A percentile compares a stretch with the other conserved stretches of the same genome.
Conservation (phyloP, 2,888 invertebrate genomes). For the Caenorhabditis sp. region DNA sequence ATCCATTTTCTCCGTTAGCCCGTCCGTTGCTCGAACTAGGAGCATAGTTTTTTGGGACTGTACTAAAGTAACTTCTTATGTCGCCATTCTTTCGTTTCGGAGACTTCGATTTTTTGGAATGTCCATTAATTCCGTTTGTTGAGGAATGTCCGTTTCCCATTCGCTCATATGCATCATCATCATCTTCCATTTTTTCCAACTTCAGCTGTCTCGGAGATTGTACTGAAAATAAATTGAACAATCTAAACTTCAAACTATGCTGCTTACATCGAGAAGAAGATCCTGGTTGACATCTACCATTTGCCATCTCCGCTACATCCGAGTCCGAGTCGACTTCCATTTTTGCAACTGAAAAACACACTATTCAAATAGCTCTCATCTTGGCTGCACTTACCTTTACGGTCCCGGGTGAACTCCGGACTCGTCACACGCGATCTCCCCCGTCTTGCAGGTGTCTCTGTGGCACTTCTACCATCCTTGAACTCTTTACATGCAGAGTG, state of each 20-base stretch:
- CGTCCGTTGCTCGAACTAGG: background rate
- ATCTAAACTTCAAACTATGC: background rate
- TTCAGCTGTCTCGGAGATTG: slow-evolving; percentile 48
- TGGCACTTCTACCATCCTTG: slow-evolving; percentile 28
- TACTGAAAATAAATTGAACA: slow-evolving; percentile 31
- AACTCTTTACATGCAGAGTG: slow-evolving; percentile 46
- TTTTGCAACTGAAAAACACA: slow-evolving; percentile 27
- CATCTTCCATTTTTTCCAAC: slow-evolving; percentile 47
- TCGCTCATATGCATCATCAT: slow-evolving; percentile 43
- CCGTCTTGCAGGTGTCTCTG: slow-evolving; percentile 43
- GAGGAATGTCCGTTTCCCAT: slow-evolving; percentile 34
- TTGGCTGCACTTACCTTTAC: slow-evolving; percentile 8
- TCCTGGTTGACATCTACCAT: background rate
- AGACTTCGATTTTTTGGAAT: slow-evolving; percentile 13
- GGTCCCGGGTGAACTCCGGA: slow-evolving; percentile 36
- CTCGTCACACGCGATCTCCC: slow-evolving; percentile 31
- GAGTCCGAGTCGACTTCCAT: slow-evolving; percentile 50
- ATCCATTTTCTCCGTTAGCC: background rate
- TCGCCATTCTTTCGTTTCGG: slow-evolving; percentile 55
- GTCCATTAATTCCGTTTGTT: slow-evolving; percentile 19
- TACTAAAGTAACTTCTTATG: slow-evolving; percentile 15
- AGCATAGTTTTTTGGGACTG: slow-evolving; percentile 1
- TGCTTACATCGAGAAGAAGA: slow-evolving; percentile 40
- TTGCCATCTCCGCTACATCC: slow-evolving; percentile 24
- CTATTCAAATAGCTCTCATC: background rate